Percentiles rank a stretch among this genome's conserved stretches.
Conservation (phyloP, 2,888 invertebrate genomes). For the Xestia ashworthii region DNA sequence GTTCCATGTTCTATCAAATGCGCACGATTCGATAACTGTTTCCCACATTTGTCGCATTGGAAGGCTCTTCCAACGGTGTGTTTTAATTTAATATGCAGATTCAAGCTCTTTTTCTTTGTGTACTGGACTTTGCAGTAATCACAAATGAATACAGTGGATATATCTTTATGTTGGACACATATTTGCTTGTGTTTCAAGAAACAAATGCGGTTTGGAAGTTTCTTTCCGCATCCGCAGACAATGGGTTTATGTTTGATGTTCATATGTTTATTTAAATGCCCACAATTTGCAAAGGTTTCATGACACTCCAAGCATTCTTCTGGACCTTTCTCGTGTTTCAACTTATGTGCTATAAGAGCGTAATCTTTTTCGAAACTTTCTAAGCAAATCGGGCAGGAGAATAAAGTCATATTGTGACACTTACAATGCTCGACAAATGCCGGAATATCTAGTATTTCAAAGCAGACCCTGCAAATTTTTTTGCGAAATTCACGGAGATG, state of each 20-base stretch:
- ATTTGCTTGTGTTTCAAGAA: constrained; percentile 67
- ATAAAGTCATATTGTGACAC: constrained; percentile 61
- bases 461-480: constrained; percentile 73
- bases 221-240: constrained; percentile 72
- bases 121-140: constrained; percentile 76
- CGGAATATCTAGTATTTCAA: constrained; percentile 62
- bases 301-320: constrained; percentile 73
- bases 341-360: constrained; percentile 61
- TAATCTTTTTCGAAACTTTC: constrained; percentile 64
- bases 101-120: constrained; percentile 64
- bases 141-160: constrained; percentile 67
- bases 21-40: constrained; percentile 67
- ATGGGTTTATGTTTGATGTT: constrained; percentile 65
- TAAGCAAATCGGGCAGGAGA: constrained; percentile 70
- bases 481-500: constrained; percentile 71
- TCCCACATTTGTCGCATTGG: constrained; percentile 78
- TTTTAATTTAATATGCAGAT: constrained; percentile 68
- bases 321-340: constrained; percentile 49
- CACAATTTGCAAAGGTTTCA: constrained; percentile 62
- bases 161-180: constrained; percentile 56
- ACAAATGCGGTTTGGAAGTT: constrained; percentile 72
- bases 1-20: constrained; percentile 76
- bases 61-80: constrained; percentile 66
- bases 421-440: constrained; percentile 63
- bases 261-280: constrained; percentile 68